phyloP scores from a whole-genome alignment of 2,797 vertebrate genomes.

The Arrhamphus sclerolepis region DNA sequence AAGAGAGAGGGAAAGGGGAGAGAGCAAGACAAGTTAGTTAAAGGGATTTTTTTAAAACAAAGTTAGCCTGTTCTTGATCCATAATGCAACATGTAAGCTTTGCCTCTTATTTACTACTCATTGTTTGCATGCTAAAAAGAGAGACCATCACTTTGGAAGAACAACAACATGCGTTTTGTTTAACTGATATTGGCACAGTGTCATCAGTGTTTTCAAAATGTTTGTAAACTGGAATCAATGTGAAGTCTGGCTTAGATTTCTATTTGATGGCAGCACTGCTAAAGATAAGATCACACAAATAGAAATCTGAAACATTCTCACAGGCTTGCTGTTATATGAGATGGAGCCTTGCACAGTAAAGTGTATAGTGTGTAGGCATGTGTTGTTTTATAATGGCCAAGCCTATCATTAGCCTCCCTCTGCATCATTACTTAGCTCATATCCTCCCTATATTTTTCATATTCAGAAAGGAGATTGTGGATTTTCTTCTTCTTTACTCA shows the following conservation, averaged over 20 bases:
- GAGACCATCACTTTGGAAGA: constrained; percentile 47
- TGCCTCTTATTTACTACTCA: constrained; percentile 30
- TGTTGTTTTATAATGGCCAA: constrained; percentile 22
- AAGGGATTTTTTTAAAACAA: constrained; percentile 43
- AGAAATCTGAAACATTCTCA: constrained; percentile 41
- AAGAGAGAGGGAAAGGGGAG: constrained; percentile 14
- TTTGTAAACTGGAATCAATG: constrained; percentile 69
- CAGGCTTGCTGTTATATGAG: constrained; percentile 35
- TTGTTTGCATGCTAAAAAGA: constrained; percentile 41
- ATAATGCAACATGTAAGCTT: constrained; percentile 38
- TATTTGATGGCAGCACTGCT: constrained; percentile 66
- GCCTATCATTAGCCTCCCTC: constrained; percentile 13
- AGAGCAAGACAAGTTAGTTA: constrained; percentile 44
- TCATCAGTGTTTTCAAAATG: constrained; percentile 58
- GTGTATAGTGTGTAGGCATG: neutral
- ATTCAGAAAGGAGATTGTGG: neutral
- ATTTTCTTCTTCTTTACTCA: neutral
- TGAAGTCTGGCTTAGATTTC: constrained; percentile 63
- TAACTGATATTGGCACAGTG: constrained; percentile 48
- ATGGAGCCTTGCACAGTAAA: constrained; percentile 12
- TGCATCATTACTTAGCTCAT: constrained; percentile 8
- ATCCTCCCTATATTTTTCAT: neutral
- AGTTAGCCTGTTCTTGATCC: constrained; percentile 49
- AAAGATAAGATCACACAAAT: constrained; percentile 56
- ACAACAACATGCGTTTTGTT: constrained; percentile 45